Conservation (phyloP, 2,888 invertebrate species). For the Ichneumon xanthorius region DNA sequence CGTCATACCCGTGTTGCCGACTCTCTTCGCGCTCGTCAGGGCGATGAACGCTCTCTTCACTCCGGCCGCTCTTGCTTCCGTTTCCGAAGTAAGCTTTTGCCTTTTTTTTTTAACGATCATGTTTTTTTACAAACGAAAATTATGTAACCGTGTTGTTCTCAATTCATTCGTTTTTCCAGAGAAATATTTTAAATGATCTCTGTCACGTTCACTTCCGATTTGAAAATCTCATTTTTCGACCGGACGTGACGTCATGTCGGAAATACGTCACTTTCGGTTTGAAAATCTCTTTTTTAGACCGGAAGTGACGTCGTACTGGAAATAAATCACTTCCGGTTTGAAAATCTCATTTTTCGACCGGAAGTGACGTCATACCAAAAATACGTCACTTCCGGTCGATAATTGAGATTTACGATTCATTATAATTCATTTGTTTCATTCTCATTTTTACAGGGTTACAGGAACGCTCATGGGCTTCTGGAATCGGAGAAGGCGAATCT, state of each 20-base stretch:
- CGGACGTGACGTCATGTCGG: no score
- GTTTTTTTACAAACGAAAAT: background rate
- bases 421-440: background rate
- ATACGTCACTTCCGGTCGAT: background rate
- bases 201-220: no score
- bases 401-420: background rate
- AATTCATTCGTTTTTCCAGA: no score
- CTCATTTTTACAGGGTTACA: constrained; percentile 86
- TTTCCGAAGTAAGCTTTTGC: constrained; percentile 86
- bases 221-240: no score
- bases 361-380: background rate
- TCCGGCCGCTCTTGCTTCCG: constrained; percentile 87
- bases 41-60: constrained; percentile 93
- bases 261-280: no score
- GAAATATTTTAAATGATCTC: no score
- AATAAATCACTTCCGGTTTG: no score
- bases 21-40: constrained; percentile 91
- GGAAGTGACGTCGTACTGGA: no score
- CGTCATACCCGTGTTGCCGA: constrained; percentile 92
- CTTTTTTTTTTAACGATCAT: background rate
- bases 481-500: constrained; percentile 92
- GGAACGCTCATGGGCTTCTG: constrained; percentile 89
- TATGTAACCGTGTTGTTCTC: no score
- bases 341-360: no score
- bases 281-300: no score